phyloP scores from a whole-genome alignment of 2,888 invertebrate species.

The Geotrupes spiniger region DNA sequence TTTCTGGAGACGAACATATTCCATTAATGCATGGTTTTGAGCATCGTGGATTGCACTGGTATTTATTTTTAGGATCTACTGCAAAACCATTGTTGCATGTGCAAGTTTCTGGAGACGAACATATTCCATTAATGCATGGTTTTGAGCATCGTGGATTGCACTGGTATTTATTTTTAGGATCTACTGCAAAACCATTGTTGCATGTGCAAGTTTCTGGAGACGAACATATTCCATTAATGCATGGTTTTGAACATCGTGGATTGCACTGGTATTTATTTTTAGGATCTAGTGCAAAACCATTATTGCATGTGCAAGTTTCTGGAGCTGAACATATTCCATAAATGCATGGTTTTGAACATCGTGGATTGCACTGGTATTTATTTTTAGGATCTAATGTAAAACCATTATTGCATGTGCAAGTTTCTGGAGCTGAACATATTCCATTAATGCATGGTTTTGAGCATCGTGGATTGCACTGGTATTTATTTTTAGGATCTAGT shows the following conservation, averaged over 20 bases:
- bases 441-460: slow-evolving; percentile 25
- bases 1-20: slow-evolving; percentile 25
- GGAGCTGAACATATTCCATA: slow-evolving; percentile 32
- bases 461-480: slow-evolving; percentile 23
- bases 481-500: slow-evolving; percentile 18
- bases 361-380: slow-evolving; percentile 23
- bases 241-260: slow-evolving; percentile 27
- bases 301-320: slow-evolving; percentile 15
- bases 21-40: slow-evolving; percentile 22
- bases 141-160: slow-evolving; percentile 32
- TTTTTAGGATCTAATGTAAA: slow-evolving; percentile 20
- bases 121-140: slow-evolving; percentile 47
- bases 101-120: slow-evolving; percentile 38
- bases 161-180: slow-evolving; percentile 37
- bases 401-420: slow-evolving; percentile 33
- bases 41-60: slow-evolving; percentile 24
- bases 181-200: slow-evolving; percentile 12
- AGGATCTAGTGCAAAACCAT: slow-evolving; percentile 25
- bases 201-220: slow-evolving; percentile 27
- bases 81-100: slow-evolving; percentile 11
- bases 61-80: slow-evolving; percentile 19
- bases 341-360: slow-evolving; percentile 41
- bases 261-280: slow-evolving; percentile 31
- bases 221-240: slow-evolving; percentile 29
- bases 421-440: slow-evolving; percentile 37